Evolutionary conservation across 2,888 invertebrate genomes (phyloP), one percentile per base, ranked within the genome.

Genomic region (Drosophila longiperda): DNA sequence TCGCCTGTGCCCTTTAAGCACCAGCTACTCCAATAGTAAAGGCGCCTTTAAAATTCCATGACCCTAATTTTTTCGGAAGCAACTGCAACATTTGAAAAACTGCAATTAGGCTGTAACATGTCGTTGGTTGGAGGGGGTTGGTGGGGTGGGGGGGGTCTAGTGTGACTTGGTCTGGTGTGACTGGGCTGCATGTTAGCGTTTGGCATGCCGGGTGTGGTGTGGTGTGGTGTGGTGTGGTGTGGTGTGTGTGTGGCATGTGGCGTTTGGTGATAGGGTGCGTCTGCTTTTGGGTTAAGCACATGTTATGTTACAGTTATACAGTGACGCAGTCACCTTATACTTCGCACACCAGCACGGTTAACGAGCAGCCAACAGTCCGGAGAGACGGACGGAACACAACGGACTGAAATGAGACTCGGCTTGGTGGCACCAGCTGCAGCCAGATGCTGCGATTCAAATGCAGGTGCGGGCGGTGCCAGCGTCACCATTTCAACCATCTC

Each of bases 41-140:
- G 71, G 67, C 73, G 80, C 78, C 83, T 83, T 83, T 75, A 72
- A 82, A 72, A 80, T 82, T 81, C 75, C 80, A 81, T 83, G 82
- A 80, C 83, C 83, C 83, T 83, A 83, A 83, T 83, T 83, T 83
- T 82, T 83, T 81, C 78, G 81, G 83, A 83, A 82, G 82, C 83
- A 83, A 74, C 79, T 83, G 83, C 73, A 80, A 78, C 82, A 79
- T 80, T 81, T 80, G 82, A 80, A 82, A 81, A 82, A 82, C 82
- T 82, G 82, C 82, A 82, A 82, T 80, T 83, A 83, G 83, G 81
- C 77, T 71, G 80, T 78, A 73, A 68, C 76, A 78, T 80, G 80
- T 75, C 78, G 69, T 64, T 55, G 66, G 29, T 6, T 29, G 29
- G 29, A 6, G 5, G 1, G 29, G 29, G 5, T 6, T 29, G 6